Base-by-base conservation (phyloP, 2,113 vertebrate species). In the Malurus melanocephalus region DNA sequence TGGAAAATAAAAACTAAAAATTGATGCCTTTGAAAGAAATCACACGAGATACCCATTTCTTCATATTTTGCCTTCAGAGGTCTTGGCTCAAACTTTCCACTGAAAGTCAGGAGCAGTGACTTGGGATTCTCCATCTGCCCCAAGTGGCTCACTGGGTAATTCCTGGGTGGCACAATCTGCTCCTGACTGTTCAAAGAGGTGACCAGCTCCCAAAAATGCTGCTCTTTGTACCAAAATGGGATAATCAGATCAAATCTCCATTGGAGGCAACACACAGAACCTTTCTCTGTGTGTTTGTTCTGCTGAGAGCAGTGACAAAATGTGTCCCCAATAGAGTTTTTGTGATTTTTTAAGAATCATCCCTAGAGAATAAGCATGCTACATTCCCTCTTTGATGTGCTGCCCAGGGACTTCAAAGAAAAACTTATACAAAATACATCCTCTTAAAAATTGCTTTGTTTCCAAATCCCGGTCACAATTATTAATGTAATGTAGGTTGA, bases 381-480 rank as follows among this genome's bases (percentile, higher is more conserved):
- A 1, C 71, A 53, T 88, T 91, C 55, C 48, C 27, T 57, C 93
- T 95, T 96, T 94, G 93, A 94, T 90, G 88, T 93, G 90, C 71
- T 87, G 80, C 78, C 80, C 78, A 85, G 86, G 78, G 84, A 90
- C 92, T 87, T 91, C 86, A 96, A 92, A 93, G 88, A 23, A 77
- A 88, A 77, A 80, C 48, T 86, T 84, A 55, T 1, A 59, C 62
- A 69, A 65, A 88, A 93, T 66, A 33, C 33, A 94, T 90, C 78
- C 59, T 88, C 61, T 93, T 94, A 73, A 79, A 91, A 92, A 76
- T 23, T 28, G 62, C 67, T 87, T 94, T 95, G 91, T 93, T 95
- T 94, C 65, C 80, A 79, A 95, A 88, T 88, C 55, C 59, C 33
- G 35, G 71, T 33, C 55, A 62, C 62, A 51, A 74, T 77, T 83